Evolutionary conservation across 2,888 invertebrate genomes (phyloP), one percentile per base, ranked within the genome.

Genomic region (Drosophila infuscata): DNA sequence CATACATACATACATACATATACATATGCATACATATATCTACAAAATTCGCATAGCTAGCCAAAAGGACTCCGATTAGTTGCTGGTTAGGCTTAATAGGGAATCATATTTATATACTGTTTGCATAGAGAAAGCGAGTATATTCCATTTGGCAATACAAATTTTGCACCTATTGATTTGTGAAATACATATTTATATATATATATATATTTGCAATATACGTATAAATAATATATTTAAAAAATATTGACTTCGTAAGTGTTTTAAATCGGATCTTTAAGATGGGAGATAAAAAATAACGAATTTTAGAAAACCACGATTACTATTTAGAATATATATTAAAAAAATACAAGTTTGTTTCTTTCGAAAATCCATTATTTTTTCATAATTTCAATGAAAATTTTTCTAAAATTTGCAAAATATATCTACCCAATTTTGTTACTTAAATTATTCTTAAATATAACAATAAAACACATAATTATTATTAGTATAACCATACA

Each of bases 11-110:
- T 12, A 2, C 9, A 8, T 29, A 29, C 1, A 36, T 3, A 35
- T 20, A 36, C 25, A 36, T 17, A 25, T 36, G 7, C 36, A 38
- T 36, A 30, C 6, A 79, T 67, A 41, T 69, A 57, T 69, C 67
- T 62, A 48, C 35, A 71, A 73, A 74, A 77, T 63, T 68, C 81
- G 78, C 76, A 74, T 66, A 60, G 70, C 81, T 61, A 65, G 78
- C 58, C 63, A 79, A 79, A 68, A 49, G 41, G 15, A 12, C 3
- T 35, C 41, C 43, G 29, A 25, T 46, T 30, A 41, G 29, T 15
- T 12, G 35, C 43, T 32, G 57, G 56, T 35, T 43, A 33, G 53
- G 61, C 46, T 68, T 73, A 76, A 79, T 71, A 57, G 57, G 63
- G 66, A 79, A 70, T 76, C 63, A 79, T 75, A 79, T 70, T 25